Conservation (phyloP, 2,797 vertebrate species). For the Eptatretus atami region DNA sequence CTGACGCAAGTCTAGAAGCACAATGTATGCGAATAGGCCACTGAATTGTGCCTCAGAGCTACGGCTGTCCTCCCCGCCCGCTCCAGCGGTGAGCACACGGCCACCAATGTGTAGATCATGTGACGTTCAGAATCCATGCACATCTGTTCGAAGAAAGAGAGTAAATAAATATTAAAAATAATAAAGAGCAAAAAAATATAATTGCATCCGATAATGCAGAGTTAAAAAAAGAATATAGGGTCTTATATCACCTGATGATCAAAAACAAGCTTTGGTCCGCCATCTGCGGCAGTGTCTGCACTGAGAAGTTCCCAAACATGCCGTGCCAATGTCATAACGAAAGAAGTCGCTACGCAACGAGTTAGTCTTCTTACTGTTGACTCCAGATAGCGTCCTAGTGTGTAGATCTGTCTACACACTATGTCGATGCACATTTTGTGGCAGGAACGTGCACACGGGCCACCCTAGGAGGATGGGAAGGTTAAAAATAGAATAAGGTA, state of each 20-base stretch:
- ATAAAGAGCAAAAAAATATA: background rate
- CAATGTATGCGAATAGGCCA: constrained; percentile 80
- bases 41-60: constrained; percentile 72
- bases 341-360: constrained; percentile 93
- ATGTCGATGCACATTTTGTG: constrained; percentile 99
- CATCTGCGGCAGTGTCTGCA: constrained; percentile 69
- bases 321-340: constrained; percentile 71
- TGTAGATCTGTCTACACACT: constrained; percentile 83
- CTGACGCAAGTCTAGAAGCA: constrained; percentile 51
- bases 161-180: background rate
- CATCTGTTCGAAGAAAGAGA: constrained; percentile 28
- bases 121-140: constrained; percentile 98
- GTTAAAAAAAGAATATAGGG: background rate
- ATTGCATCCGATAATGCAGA: background rate
- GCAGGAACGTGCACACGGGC: constrained; percentile 76
- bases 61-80: constrained; percentile 67
- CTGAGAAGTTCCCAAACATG: constrained; percentile 87
- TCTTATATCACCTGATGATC: constrained; percentile 56
- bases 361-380: constrained; percentile 94
- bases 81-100: constrained; percentile 75
- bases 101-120: constrained; percentile 95
- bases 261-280: constrained; percentile 80
- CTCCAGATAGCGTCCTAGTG: constrained; percentile 71
- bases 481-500: background rate
- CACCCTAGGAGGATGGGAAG: constrained; percentile 21